Conservation (phyloP, 37 sponge, comb jelly and placozoan species). For the Axinella damicornis region DNA sequence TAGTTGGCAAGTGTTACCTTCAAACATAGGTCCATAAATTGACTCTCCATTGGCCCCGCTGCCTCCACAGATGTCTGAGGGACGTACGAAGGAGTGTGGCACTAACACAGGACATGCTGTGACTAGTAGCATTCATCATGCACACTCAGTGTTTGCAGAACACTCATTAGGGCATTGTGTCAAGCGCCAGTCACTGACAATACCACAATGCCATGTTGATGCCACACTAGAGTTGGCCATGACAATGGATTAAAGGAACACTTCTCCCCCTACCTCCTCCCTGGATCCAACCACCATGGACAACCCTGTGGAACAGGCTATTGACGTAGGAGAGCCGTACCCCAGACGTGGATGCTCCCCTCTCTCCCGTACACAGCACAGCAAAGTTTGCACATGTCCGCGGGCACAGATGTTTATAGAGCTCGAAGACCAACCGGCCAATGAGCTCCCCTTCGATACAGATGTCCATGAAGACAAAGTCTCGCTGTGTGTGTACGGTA, state of each 20-base stretch:
- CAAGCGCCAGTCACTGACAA: no score
- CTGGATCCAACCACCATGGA: conserved; percentile 89
- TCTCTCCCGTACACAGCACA: conserved; percentile 77
- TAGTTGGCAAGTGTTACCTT: conserved; percentile 16
- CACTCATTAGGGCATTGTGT: no score
- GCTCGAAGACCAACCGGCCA: conserved; percentile 73
- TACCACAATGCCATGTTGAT: background rate
- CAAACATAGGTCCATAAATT: conserved; percentile 55
- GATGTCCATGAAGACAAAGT: conserved; percentile 66
- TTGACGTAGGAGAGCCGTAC: conserved; percentile 59
- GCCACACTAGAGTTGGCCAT: background rate
- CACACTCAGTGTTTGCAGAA: no score
- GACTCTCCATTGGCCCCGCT: conserved; percentile 52
- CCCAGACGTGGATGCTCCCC: conserved; percentile 13
- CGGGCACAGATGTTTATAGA: conserved; percentile 77
- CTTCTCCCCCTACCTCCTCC: conserved; percentile 91
- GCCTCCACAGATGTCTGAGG: conserved; percentile 64
- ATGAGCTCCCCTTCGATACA: conserved; percentile 57
- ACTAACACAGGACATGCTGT: no score
- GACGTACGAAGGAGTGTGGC: background rate
- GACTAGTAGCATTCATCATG: no score
- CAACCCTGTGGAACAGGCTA: conserved; percentile 74
- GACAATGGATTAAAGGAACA: no score
- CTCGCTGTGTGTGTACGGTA: conserved; percentile 28
- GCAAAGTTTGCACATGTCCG: conserved; percentile 79